Evolutionary conservation across 35 echinoderm and acorn worm genomes (phyloP), one percentile per base, ranked within the genome.

Genomic region (Ophioderma brevispina): DNA sequence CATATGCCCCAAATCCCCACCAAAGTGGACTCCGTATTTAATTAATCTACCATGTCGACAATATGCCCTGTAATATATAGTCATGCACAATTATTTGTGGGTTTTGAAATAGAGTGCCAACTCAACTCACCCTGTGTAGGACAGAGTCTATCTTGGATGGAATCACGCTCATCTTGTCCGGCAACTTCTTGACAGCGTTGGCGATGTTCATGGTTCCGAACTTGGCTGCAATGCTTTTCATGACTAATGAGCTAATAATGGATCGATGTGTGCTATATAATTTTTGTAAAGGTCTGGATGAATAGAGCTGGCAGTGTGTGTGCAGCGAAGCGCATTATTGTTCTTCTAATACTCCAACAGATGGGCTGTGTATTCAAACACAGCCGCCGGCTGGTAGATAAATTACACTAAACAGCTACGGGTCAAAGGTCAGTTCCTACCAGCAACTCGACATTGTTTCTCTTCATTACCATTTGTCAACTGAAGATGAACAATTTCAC

Each of bases 191-290:
- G 1, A 91, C 84, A 38, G 38, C 80, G 23, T 81, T 76, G 13
- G 84, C 46, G 30, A 95, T 77, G 6, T 85, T 81, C 85, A 96
- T 49, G 3, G 94, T 96, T 13, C 94, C 94, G 92, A 92, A 92
- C 86, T 89, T 92, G 34, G 94, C 94, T 37, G 78, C 46, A 34
- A 82, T 37, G 28, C 59, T 25, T 70, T 18, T 70, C 59, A 70
- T 70, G 3, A 15, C 17, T 70, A 70, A 70, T 70, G 59, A 70
- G n/a, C 59, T 70, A 25, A 8, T 52, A 52, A 70, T 70, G 59
- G 59, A 70, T 70, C 59, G 59, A 70, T 70, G 59, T 15, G n/a
- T 15, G 23, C 28, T 70, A 70, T 70, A 70, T 70, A 30, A 15
- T 70, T 70, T 25, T 25, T 70, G 59, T 25, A 70, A 8, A 70